phyloP scores from a whole-genome alignment of 1,140 invertebrate species.

The Metopolophium dirhodum region DNA sequence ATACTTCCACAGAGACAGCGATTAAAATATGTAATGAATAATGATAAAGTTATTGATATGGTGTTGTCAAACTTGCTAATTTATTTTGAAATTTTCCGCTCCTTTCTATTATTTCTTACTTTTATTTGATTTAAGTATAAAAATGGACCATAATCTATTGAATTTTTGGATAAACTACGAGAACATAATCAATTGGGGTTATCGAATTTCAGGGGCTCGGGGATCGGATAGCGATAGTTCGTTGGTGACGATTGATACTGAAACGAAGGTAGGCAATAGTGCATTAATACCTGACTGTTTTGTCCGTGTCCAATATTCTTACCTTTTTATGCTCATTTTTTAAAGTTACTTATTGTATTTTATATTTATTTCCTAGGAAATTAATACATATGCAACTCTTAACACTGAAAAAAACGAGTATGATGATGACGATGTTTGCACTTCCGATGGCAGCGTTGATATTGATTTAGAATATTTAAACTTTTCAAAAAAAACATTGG shows the following conservation, averaged over 20 bases:
- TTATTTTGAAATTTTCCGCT: background rate
- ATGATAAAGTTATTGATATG: background rate
- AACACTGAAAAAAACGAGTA: background rate
- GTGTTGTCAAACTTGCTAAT: background rate
- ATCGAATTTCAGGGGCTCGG: background rate
- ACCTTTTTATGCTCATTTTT: background rate
- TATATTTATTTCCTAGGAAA: background rate
- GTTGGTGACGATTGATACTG: background rate
- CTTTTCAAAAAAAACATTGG: constrained; percentile 34
- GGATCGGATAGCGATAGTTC: background rate
- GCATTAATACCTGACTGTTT: background rate
- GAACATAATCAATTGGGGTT: constrained; percentile 33
- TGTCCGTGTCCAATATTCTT: background rate
- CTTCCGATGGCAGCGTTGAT: constrained; percentile 20
- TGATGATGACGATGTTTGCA: background rate
- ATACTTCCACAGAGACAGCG: background rate
- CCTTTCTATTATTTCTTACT: background rate
- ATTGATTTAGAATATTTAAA: constrained; percentile 52
- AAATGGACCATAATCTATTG: constrained; percentile 26
- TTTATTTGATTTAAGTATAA: background rate
- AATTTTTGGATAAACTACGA: constrained; percentile 55
- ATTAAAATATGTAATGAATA: background rate
- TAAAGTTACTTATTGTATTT: background rate
- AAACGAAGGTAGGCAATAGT: background rate
- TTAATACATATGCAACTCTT: background rate